These are phyloP conservation scores for Ischnus inquisitorius DNA, from an alignment of 2,888 invertebrate genomes.

Conservation along the genomic window DNA sequence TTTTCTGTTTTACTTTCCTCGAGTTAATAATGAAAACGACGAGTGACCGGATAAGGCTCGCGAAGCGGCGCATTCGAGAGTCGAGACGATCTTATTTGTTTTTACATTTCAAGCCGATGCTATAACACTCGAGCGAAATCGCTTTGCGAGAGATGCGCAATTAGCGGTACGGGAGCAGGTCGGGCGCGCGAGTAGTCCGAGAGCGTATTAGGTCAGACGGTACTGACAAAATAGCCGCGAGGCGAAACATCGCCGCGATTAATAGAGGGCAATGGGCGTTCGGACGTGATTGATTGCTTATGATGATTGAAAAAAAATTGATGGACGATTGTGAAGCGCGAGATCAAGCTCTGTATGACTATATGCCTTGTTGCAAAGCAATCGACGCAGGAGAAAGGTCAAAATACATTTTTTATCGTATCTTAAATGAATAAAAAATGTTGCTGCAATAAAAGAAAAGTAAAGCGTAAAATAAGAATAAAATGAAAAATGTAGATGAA, in stretches of 20 bases:
- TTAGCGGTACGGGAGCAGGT: constrained; percentile 2
- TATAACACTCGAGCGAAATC: neutral
- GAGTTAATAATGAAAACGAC: constrained; percentile 46
- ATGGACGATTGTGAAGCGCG: no score
- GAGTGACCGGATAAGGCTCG: constrained; percentile 36
- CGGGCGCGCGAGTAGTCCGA: neutral
- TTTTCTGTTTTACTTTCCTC: constrained; percentile 5
- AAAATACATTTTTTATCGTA: no score
- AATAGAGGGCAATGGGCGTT: neutral
- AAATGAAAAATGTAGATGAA: no score
- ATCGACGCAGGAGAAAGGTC: no score
- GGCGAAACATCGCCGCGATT: neutral
- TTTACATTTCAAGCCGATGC: neutral
- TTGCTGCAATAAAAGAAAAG: no score
- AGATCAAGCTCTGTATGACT: no score
- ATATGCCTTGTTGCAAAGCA: no score
- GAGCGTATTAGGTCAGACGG: neutral
- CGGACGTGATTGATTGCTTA: no score
- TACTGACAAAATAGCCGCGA: neutral
- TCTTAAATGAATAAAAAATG: no score
- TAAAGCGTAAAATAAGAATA: no score
- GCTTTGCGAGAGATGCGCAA: neutral
- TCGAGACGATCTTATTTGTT: constrained; percentile 31
- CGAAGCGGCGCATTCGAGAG: constrained; percentile 24
- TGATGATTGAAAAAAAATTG: no score